Evolutionary conservation across 2,113 vertebrate genomes (phyloP), one percentile per base, ranked within the genome.

Genomic region (Noctilio leporinus): DNA sequence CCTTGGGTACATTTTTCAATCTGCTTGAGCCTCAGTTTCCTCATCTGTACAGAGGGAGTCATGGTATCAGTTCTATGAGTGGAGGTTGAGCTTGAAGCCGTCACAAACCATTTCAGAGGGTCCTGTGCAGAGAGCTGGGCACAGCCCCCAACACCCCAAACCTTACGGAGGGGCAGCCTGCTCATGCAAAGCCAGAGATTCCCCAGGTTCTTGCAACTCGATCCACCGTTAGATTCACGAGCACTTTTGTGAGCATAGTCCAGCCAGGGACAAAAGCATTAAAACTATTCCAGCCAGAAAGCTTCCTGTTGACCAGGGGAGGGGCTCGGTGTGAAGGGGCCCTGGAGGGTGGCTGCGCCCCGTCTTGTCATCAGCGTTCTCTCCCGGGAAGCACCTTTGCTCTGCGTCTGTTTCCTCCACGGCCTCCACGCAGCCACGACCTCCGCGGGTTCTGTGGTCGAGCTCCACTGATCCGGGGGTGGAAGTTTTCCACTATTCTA

Each of bases 271-370:
- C 15, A 2, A 4, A 69, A 47, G 26, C 38, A 3, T 26, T 43
- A 7, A 14, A 5, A 30, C 10, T 19, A 7, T 26, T 53, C 30
- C 28, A 45, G 3, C 40, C 57, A 47, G 24, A 33, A 70, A 76
- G 53, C 85, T 33, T 19, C 5, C 45, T 0, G 2, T 10, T 24
- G 38, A 12, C 24, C 10, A n/a, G 17, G 17, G 65, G 43, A 9
- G 17, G 10, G 51, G 17, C 51, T 82, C 22, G 0, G 22, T 35
- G 9, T 47, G 7, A 1, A 43, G 59, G 20, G 26, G 17, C 3
- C 0, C 51, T 8, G 55, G 5, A n/a, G 7, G 35, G 26, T 75
- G 28, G 22, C 33, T 2, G 2, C 0, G 0, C 33, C 5, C 49
- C 26, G 45, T 76, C 28, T 40, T 45, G 20, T 19, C 28, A 2